Conservation (phyloP, 2,113 vertebrate species). For the Thinocorus orbignyianus region DNA sequence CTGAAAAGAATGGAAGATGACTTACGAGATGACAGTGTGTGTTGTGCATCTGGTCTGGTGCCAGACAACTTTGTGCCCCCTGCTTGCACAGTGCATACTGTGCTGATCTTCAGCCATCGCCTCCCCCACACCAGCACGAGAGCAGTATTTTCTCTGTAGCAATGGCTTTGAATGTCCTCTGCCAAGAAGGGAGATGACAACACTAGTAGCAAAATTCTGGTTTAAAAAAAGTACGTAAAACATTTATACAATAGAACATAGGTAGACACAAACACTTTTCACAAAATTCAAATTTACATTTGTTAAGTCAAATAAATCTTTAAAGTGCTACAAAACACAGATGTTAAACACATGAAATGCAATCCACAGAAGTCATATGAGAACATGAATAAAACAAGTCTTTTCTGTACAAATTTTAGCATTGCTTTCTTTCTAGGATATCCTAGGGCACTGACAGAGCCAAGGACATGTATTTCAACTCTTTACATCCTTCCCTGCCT, state of each 20-base stretch:
- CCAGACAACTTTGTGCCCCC: not conserved
- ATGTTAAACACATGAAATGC: not conserved
- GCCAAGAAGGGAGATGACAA: not conserved
- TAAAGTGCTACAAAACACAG: not conserved
- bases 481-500: not conserved
- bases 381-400: not conserved
- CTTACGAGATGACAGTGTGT: not conserved
- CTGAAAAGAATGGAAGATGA: not conserved
- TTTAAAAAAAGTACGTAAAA: not conserved
- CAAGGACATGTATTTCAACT: not conserved
- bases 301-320: not conserved
- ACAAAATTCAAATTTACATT: not conserved
- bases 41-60: not conserved
- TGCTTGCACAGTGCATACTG: not conserved
- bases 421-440: not conserved
- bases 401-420: not conserved
- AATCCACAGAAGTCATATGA: not conserved
- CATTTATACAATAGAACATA: not conserved
- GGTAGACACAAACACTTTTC: not conserved
- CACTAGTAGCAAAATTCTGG: not conserved
- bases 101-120: not conserved
- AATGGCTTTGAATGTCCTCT: not conserved
- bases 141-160: not conserved
- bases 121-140: fast-evolving
- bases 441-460: not conserved